A percentile compares a stretch with the other conserved stretches of the same genome.
Evolutionary conservation across 2,113 vertebrate species (phyloP).

Genomic region (Phrynosoma blainvillii): DNA sequence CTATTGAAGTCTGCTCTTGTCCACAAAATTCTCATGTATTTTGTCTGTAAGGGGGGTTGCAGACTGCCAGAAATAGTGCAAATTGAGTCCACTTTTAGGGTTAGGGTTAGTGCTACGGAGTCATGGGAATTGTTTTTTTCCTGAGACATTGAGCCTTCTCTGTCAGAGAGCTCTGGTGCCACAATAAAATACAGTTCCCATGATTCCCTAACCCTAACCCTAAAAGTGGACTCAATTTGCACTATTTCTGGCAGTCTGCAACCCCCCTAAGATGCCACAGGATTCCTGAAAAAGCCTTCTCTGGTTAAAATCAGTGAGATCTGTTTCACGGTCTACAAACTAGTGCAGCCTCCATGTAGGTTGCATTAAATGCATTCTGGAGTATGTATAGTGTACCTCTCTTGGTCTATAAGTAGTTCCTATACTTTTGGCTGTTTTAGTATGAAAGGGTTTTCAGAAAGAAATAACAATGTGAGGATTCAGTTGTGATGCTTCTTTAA

Average conservation of each 20-base stretch:
- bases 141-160: too few species aligned
- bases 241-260: too few species aligned
- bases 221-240: too few species aligned
- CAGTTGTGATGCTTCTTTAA: constrained; percentile 31
- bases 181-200: too few species aligned
- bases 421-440: accelerated
- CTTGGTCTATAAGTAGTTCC: not conserved
- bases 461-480: not conserved
- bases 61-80: too few species aligned
- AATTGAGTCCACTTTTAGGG: too few species aligned
- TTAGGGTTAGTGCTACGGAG: too few species aligned
- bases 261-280: not conserved
- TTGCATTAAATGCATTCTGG: not conserved
- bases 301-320: not conserved
- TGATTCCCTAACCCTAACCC: too few species aligned
- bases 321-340: not conserved
- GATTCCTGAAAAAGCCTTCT: not conserved
- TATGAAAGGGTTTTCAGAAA: constrained; percentile 9
- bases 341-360: not conserved
- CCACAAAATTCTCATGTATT: constrained; percentile 1
- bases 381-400: not conserved
- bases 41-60: too few species aligned
- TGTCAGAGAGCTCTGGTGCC: too few species aligned
- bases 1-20: not conserved
- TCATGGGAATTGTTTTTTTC: too few species aligned